A percentile compares a stretch with the other conserved stretches of the same genome.
These are phyloP conservation scores for Calliopsis andreniformis DNA, from an alignment of 1,140 invertebrate species.

Conservation along the genomic window DNA sequence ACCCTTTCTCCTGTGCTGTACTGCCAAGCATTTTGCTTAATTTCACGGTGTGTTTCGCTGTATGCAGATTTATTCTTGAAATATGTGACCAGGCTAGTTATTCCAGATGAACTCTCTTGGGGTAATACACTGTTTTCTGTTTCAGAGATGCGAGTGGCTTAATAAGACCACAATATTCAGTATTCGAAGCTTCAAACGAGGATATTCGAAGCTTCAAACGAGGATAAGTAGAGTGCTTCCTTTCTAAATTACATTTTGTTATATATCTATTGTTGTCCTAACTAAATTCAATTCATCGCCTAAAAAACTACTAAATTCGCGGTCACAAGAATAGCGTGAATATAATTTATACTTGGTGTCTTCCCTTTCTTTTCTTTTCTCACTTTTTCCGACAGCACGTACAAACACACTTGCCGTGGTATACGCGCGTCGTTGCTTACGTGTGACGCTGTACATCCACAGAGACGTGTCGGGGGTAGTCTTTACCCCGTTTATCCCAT, in stretches of 20 bases:
- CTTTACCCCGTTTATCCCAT: conserved; percentile 76
- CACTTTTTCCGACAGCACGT: conserved; percentile 12
- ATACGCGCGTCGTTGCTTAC: neutral
- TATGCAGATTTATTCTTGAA: neutral
- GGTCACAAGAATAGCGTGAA: neutral
- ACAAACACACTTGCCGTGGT: conserved; percentile 13
- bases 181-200: too few species aligned
- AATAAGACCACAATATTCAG: too few species aligned
- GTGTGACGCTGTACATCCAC: conserved; percentile 16
- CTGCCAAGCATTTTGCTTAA: neutral
- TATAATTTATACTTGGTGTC: neutral
- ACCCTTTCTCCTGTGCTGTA: neutral
- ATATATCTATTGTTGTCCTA: neutral
- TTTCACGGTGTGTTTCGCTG: neutral
- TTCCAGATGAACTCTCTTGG: too few species aligned
- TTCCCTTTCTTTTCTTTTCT: neutral
- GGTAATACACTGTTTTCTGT: too few species aligned
- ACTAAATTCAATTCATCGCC: neutral
- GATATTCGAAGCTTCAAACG: too few species aligned
- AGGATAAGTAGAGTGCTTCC: too few species aligned
- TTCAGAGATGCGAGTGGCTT: too few species aligned
- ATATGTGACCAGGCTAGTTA: too few species aligned
- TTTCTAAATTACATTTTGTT: too few species aligned
- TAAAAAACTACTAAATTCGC: neutral
- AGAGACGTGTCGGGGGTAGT: conserved; percentile 47